A percentile compares a stretch with the other conserved stretches of the same genome.
These are phyloP conservation scores for Aspiorhynchus laticeps DNA, from an alignment of 2,113 vertebrate species.

Conservation along the genomic window DNA sequence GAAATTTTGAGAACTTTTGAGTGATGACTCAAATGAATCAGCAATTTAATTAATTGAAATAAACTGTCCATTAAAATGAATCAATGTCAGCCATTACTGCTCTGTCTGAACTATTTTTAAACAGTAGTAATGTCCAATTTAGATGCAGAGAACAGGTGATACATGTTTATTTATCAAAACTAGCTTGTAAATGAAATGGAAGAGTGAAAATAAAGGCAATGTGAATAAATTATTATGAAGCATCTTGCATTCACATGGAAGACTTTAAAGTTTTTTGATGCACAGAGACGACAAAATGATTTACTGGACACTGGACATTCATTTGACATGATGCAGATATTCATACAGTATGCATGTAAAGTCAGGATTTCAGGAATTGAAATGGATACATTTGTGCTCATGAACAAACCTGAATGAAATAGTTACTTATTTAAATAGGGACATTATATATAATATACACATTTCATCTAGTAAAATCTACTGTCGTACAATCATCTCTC, in stretches of 20 bases:
- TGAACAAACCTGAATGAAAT: background rate
- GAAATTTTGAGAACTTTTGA: background rate
- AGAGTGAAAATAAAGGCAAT: background rate
- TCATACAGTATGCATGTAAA: background rate
- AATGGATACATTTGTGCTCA: background rate
- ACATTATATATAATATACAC: background rate
- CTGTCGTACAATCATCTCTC: background rate
- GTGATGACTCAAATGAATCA: background rate
- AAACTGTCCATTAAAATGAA: background rate
- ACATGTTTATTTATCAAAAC: conserved; percentile 65
- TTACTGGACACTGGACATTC: background rate
- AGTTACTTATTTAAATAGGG: background rate
- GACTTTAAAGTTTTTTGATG: background rate
- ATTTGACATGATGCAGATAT: background rate
- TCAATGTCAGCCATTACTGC: background rate
- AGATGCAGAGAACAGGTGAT: background rate
- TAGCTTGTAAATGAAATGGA: conserved; percentile 60
- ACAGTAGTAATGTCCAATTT: background rate
- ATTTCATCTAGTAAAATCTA: background rate
- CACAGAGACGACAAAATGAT: background rate
- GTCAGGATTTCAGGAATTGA: background rate
- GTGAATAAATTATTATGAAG: background rate
- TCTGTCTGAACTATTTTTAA: background rate
- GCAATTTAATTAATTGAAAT: background rate
- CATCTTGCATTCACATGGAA: background rate